Percentiles rank a stretch among this genome's conserved stretches.
Conservation (phyloP, 2,113 vertebrate genomes). For the Zapornia atra region DNA sequence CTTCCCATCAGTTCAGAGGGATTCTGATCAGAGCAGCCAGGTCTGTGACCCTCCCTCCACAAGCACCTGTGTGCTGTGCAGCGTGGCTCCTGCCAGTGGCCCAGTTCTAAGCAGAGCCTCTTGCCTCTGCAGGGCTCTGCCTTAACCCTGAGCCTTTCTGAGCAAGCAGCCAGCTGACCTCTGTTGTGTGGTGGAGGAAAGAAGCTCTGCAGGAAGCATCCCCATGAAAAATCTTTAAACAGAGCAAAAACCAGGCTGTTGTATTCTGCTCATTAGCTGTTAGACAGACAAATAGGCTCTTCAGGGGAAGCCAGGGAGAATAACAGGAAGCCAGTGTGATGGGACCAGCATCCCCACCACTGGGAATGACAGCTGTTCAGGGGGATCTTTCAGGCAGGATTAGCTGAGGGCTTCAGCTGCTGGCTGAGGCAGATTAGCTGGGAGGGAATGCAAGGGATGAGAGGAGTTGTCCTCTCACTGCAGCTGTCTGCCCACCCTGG, state of each 20-base stretch:
- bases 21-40: not conserved
- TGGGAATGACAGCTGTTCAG: constrained; percentile 26
- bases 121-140: not conserved
- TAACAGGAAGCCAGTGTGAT: constrained; percentile 64
- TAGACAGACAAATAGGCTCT: constrained; percentile 52
- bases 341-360: not conserved
- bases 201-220: constrained; percentile 54
- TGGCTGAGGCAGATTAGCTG: not conserved
- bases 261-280: constrained; percentile 39
- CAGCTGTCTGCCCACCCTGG: constrained; percentile 51
- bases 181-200: not conserved
- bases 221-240: constrained; percentile 40
- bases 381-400: not conserved
- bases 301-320: constrained; percentile 68
- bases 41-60: not conserved
- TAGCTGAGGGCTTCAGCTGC: constrained; percentile 8
- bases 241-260: constrained; percentile 43
- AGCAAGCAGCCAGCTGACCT: not conserved
- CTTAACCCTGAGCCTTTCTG: not conserved
- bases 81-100: not conserved
- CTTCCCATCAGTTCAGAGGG: not conserved
- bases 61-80: not conserved
- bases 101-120: not conserved
- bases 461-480: not conserved
- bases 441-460: not conserved